Conservation (phyloP, 2,888 invertebrate species). For the Timema podura region DNA sequence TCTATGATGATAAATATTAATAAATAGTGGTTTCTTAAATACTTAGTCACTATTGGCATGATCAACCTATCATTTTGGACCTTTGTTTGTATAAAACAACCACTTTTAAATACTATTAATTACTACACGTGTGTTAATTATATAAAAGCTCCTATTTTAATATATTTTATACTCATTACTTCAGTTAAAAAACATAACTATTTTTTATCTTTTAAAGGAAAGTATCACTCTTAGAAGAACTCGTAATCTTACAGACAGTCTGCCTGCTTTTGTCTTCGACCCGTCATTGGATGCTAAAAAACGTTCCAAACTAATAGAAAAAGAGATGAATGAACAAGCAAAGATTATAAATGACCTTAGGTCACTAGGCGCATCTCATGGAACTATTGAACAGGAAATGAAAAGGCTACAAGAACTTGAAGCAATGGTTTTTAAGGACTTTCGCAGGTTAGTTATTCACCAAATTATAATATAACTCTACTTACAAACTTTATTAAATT, state of each 20-base stretch:
- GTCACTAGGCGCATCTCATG: slow-evolving; percentile 81
- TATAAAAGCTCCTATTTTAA: slow-evolving; percentile 8
- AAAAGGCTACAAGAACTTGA: slow-evolving; percentile 89
- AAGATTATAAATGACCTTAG: slow-evolving; percentile 91
- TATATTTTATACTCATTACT: too few species aligned
- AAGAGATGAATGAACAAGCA: slow-evolving; percentile 96
- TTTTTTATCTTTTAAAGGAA: slow-evolving; percentile 48
- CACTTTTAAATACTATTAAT: too few species aligned
- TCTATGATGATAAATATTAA: too few species aligned
- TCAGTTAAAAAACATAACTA: too few species aligned
- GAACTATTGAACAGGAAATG: slow-evolving; percentile 89
- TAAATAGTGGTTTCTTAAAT: too few species aligned
- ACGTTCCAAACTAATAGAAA: slow-evolving; percentile 88
- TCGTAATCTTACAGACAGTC: slow-evolving; percentile 65
- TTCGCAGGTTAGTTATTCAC: slow-evolving; percentile 57
- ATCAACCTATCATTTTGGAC: too few species aligned
- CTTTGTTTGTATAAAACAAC: too few species aligned
- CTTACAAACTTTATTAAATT: not conserved
- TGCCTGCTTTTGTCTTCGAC: slow-evolving; percentile 82
- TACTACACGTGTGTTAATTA: too few species aligned
- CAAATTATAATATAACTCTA: not conserved
- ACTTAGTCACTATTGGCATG: too few species aligned
- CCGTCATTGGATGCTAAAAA: slow-evolving; percentile 73
- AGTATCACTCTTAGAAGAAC: slow-evolving; percentile 61
- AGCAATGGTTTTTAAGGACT: slow-evolving; percentile 90